Evolutionary conservation across 2,797 vertebrate species (phyloP).

Genomic region (Eremophila alpestris): DNA sequence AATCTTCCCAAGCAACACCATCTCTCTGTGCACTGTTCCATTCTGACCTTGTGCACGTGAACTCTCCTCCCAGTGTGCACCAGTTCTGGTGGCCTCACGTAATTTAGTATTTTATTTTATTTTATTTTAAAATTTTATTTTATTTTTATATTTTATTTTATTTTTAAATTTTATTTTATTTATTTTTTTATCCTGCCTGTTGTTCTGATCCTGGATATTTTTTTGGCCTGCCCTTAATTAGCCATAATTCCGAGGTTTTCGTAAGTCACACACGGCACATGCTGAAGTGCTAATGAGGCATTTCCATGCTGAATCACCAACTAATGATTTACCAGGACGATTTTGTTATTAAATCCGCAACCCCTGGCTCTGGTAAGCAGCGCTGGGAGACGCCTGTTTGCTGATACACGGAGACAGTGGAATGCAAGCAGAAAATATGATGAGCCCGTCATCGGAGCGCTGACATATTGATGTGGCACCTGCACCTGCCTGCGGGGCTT

Average conservation of each 20-base stretch:
- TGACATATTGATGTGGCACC: conserved; percentile 71
- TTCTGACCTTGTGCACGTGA: fast-evolving
- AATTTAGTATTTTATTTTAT: neutral
- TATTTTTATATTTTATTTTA: neutral
- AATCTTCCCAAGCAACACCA: fast-evolving
- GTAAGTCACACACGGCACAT: conserved; percentile 2
- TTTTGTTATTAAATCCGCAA: conserved; percentile 47
- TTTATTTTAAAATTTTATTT: neutral
- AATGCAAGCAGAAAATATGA: conserved; percentile 71
- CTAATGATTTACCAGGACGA: neutral
- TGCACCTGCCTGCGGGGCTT: conserved; percentile 57
- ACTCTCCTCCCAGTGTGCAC: neutral
- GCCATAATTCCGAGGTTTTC: conserved; percentile 23
- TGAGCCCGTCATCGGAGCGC: conserved; percentile 50
- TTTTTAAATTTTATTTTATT: neutral
- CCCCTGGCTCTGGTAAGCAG: neutral
- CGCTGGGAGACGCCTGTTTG: conserved; percentile 37
- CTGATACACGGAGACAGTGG: conserved; percentile 59
- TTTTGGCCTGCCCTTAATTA: neutral
- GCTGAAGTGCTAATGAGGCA: conserved; percentile 58
- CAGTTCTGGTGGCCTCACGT: neutral
- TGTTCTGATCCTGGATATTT: neutral
- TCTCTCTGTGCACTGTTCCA: fast-evolving
- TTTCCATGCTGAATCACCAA: conserved; percentile 68
- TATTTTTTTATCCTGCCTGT: neutral